Base-by-base conservation (phyloP, 1,140 invertebrate species). In the Cyclargus thomasi region DNA sequence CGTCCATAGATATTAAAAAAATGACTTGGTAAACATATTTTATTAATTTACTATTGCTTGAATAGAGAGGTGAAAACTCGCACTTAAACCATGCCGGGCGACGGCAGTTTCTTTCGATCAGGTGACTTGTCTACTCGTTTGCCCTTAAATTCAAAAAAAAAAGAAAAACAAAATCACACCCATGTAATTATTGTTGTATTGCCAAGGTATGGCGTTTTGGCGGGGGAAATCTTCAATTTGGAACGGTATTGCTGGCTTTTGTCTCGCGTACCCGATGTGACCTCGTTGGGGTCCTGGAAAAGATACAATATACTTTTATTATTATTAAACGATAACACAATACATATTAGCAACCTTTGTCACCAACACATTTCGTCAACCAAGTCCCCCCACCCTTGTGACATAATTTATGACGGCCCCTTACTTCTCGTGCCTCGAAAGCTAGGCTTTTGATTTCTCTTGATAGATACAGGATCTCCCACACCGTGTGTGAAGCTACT, bases 401-500 rank as follows among this genome's bases (percentile, higher is more conserved):
- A n/a, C n/a, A n/a, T n/a, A n/a, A n/a, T n/a, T n/a, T n/a, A n/a
- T n/a, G n/a, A n/a, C n/a, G n/a, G n/a, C n/a, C n/a, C n/a, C 79
- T 75, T 73, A 85, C 82, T 75, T 71, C 72, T 72, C 29, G 79
- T 73, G 55, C 69, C 80, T 72, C 62, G 79, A 76, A 70, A 67
- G 67, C 39, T 73, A 62, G 64, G 68, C 67, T 67, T 72, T 8
- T 77, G 77, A 64, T 74, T 65, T 64, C 76, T 73, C 6, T 73
- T 74, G 4, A 78, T 65, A 17, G 0, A 78, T 65, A 86, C 47
- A 0, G 83, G 82, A 64, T 90, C 82, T 5, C 90, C 89, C 8
- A 91, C 90, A 10, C 90, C 90, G 65, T 91, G 90, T 1, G 82
- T 78, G 75, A 82, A 91, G 69, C 86, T 90, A 11, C 78, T 69